phyloP scores from a whole-genome alignment of 2,113 vertebrate species.

The Labeo rohita region DNA sequence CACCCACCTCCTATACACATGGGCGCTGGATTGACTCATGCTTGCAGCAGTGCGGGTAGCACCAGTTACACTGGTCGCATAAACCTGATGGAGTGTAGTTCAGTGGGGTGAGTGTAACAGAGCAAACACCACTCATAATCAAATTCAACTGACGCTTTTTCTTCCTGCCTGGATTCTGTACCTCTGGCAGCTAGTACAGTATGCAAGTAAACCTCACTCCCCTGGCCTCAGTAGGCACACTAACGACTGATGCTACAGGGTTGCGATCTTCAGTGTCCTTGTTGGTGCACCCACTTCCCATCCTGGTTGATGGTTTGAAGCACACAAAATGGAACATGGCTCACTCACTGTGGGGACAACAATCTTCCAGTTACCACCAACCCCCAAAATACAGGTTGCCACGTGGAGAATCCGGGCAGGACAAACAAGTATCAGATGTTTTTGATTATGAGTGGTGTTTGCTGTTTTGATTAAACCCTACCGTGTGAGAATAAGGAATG shows the following conservation, averaged over 20 bases:
- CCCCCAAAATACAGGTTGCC: background rate
- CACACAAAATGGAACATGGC: background rate
- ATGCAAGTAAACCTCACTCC: background rate
- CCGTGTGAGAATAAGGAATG: background rate
- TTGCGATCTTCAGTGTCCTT: background rate
- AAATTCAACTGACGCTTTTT: no score
- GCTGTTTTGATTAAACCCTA: slow-evolving; percentile 25
- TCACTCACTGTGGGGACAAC: background rate
- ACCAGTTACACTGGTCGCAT: background rate
- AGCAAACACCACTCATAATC: no score
- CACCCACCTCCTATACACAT: background rate
- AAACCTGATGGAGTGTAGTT: background rate
- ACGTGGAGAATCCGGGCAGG: background rate
- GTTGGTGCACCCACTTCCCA: background rate
- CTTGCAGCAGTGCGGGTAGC: background rate
- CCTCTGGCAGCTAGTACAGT: background rate
- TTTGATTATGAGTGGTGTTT: slow-evolving; percentile 1
- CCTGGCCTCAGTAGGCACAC: background rate
- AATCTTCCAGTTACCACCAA: background rate
- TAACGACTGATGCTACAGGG: background rate
- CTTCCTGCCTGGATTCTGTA: no score
- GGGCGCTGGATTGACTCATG: background rate
- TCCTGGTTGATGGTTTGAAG: background rate
- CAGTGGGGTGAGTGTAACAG: background rate
- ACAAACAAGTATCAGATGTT: background rate